A percentile compares a stretch with the other conserved stretches of the same genome.
phyloP scores from a whole-genome alignment of 2,797 vertebrate genomes.

The Tauraco hartlaubi region DNA sequence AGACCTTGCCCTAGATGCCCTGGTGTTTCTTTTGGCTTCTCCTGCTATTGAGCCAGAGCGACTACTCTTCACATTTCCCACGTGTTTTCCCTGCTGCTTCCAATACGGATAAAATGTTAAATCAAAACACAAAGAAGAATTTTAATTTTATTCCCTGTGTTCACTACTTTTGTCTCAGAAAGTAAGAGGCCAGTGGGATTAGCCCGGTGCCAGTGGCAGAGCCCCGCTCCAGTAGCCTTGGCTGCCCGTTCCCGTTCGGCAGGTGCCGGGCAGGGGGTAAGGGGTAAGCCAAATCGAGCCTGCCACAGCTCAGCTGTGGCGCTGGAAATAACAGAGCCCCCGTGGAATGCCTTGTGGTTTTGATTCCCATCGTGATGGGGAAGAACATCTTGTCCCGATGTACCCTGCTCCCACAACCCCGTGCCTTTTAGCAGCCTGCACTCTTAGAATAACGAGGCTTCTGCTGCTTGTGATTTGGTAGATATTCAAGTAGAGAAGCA shows the following conservation, averaged over 20 bases:
- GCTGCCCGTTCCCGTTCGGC: background rate
- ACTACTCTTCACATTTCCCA: background rate
- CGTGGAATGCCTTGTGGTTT: background rate
- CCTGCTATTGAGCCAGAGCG: accelerated
- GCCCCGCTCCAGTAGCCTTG: accelerated
- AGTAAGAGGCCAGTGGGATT: background rate
- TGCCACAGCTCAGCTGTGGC: background rate
- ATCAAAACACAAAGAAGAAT: background rate
- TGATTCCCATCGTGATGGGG: background rate
- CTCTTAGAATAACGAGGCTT: background rate
- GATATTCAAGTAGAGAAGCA: background rate
- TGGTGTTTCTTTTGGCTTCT: slow-evolving; percentile 7
- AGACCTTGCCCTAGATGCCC: background rate
- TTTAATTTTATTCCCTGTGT: background rate
- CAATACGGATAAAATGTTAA: background rate
- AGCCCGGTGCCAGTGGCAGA: background rate
- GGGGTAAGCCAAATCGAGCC: background rate
- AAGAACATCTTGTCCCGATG: background rate
- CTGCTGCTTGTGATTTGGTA: background rate
- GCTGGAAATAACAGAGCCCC: background rate
- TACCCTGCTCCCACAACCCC: background rate
- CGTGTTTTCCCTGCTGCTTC: background rate
- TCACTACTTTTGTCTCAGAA: background rate
- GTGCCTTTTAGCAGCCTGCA: background rate
- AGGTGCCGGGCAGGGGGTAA: background rate